Conservation (phyloP, 2,113 vertebrate genomes). For the Motacilla alba region DNA sequence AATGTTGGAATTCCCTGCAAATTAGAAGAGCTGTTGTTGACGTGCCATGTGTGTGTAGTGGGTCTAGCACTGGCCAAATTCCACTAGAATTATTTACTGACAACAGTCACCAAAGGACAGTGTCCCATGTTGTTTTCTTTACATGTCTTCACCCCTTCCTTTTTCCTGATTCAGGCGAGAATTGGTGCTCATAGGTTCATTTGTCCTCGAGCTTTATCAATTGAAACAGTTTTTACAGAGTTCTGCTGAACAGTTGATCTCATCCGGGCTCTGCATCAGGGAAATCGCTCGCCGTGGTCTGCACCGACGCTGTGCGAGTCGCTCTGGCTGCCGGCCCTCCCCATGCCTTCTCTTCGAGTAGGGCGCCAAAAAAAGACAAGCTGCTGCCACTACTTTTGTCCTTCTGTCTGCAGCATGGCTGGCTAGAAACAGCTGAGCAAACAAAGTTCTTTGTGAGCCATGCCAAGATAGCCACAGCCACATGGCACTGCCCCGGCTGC, state of each 20-base stretch:
- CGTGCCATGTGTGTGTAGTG: fast-evolving
- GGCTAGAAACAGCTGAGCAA: neutral
- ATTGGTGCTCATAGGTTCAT: neutral
- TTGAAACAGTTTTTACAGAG: neutral
- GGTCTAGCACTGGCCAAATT: neutral
- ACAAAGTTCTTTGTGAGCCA: neutral
- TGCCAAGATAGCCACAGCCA: neutral
- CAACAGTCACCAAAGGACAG: neutral
- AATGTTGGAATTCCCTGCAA: neutral
- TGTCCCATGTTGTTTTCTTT: neutral
- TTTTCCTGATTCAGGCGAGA: neutral
- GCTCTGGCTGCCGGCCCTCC: neutral
- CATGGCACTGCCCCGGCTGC: fast-evolving
- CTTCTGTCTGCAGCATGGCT: neutral
- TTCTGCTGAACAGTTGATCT: neutral
- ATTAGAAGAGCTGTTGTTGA: neutral
- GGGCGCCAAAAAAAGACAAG: neutral
- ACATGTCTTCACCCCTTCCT: neutral
- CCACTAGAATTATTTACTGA: neutral
- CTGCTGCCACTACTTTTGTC: neutral
- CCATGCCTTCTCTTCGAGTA: neutral
- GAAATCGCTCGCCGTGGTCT: neutral
- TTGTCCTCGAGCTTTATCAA: neutral
- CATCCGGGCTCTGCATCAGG: neutral
- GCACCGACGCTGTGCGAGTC: neutral